Conservation (phyloP, 92 coral and sea anemone species). For the Paramuricea clavata region DNA sequence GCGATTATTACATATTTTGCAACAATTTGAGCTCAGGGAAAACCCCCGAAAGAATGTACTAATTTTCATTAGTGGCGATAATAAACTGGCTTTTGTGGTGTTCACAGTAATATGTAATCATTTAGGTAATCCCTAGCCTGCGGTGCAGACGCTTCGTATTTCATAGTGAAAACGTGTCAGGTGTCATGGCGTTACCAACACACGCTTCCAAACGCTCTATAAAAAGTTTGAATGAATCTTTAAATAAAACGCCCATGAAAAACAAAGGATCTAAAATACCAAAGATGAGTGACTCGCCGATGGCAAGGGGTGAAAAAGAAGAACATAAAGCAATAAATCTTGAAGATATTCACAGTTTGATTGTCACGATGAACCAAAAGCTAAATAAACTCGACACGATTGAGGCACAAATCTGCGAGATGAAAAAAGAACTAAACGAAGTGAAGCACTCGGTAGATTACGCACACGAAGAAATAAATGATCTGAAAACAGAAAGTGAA, state of each 20-base stretch:
- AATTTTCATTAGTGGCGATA: too few relatives aligned
- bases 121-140: too few relatives aligned
- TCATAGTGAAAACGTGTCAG: background rate
- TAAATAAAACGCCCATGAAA: constrained; percentile 28
- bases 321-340: background rate
- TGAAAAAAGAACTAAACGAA: background rate
- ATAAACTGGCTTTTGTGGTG: too few relatives aligned
- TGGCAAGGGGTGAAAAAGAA: background rate
- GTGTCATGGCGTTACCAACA: background rate
- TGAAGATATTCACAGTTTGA: background rate
- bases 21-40: too few relatives aligned
- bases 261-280: background rate
- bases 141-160: too few relatives aligned
- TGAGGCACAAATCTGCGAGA: background rate
- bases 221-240: background rate
- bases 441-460: constrained; percentile 4
- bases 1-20: too few relatives aligned
- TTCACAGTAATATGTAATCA: too few relatives aligned
- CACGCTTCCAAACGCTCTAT: constrained; percentile 2
- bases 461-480: constrained; percentile 4
- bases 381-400: background rate
- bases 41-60: too few relatives aligned
- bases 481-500: background rate
- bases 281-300: background rate
- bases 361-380: background rate